Conservation (phyloP, 1,140 invertebrate species). For the Akabosia matsudoensis region DNA sequence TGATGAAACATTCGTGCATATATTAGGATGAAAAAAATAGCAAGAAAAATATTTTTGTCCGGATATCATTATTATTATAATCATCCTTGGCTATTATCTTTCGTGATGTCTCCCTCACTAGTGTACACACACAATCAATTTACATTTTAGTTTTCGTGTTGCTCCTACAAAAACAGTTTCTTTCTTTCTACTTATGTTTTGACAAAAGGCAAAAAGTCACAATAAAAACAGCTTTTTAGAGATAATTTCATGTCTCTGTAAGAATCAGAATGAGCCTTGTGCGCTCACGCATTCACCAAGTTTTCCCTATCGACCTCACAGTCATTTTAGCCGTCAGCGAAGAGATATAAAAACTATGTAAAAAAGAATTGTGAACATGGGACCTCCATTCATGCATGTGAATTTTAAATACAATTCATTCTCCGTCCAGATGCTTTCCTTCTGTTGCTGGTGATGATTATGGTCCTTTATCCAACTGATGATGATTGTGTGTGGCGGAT, state of each 20-base stretch:
- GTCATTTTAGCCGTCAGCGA: slow-evolving; percentile 4
- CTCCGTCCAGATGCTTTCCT: slow-evolving; percentile 22
- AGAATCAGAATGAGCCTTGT: not conserved
- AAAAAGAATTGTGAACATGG: slow-evolving; percentile 1
- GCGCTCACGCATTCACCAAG: slow-evolving; percentile 6
- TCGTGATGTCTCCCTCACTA: slow-evolving; percentile 4
- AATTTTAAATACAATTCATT: slow-evolving; percentile 4
- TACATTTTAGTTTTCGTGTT: not conserved
- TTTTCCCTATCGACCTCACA: not conserved
- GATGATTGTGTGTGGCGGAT: not conserved
- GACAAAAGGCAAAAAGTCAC: slow-evolving; percentile 15
- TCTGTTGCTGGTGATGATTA: not conserved
- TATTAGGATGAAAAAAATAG: not conserved
- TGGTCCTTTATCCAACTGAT: no score
- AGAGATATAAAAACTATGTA: slow-evolving; percentile 18
- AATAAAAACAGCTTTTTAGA: not conserved
- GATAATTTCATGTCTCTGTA: not conserved
- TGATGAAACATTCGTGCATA: not conserved
- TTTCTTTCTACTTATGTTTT: not conserved
- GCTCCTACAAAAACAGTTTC: slow-evolving; percentile 1
- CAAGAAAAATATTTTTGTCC: not conserved
- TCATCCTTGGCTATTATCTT: not conserved
- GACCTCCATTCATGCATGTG: slow-evolving; percentile 18
- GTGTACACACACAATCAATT: slow-evolving; percentile 14
- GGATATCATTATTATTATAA: slow-evolving; percentile 8